A percentile compares a stretch with the other conserved stretches of the same genome.
Conservation (phyloP, 1,140 invertebrate genomes). For the Pararge aegeria region DNA sequence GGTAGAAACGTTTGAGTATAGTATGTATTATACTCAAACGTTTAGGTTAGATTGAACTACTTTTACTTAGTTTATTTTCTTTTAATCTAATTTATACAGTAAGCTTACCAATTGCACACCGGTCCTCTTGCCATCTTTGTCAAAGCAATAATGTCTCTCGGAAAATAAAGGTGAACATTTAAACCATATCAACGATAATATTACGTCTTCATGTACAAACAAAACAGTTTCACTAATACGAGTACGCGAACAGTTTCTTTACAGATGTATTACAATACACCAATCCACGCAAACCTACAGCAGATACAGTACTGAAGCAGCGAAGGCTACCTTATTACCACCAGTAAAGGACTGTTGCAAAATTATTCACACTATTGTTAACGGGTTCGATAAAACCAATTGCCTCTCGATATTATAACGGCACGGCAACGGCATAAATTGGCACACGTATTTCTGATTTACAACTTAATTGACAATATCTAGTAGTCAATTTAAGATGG, state of each 20-base stretch:
- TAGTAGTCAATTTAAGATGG: no score
- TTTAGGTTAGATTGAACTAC: no score
- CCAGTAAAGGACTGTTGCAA: conserved; percentile 28
- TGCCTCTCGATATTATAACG: background rate
- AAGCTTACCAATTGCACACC: background rate
- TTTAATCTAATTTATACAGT: no score
- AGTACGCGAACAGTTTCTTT: background rate
- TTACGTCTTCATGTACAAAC: background rate
- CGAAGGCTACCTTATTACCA: conserved; percentile 17
- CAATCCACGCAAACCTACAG: conserved; percentile 23
- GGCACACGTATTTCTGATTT: background rate
- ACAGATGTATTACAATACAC: conserved; percentile 8
- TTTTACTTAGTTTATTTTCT: no score
- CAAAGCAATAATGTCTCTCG: background rate
- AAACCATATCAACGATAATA: background rate
- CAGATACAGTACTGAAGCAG: conserved; percentile 24
- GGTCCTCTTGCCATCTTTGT: background rate
- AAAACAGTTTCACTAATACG: background rate
- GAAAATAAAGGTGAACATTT: background rate
- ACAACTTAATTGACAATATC: no score
- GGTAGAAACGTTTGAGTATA: no score
- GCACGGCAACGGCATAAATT: no score
- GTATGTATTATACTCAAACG: no score
- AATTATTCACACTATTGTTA: conserved; percentile 29
- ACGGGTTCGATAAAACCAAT: conserved; percentile 14